These are phyloP conservation scores for Amphiduros pacificus DNA, from an alignment of 2,888 invertebrate genomes.

Conservation along the genomic window DNA sequence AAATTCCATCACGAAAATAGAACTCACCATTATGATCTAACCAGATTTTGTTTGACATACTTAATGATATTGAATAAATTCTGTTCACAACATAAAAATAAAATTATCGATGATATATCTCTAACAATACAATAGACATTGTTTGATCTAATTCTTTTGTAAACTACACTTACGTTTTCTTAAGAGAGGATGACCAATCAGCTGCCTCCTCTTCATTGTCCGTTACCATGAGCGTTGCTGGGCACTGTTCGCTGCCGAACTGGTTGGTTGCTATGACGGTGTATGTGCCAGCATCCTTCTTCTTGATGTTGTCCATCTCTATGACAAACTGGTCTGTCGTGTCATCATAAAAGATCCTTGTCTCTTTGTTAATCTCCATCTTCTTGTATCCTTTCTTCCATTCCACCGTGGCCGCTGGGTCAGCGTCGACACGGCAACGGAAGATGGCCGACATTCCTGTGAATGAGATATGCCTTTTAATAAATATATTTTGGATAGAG, in stretches of 20 bases:
- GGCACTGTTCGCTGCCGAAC: constrained; percentile 50
- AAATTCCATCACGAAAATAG: too few species aligned
- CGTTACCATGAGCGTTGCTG: constrained; percentile 58
- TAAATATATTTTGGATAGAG: too few species aligned
- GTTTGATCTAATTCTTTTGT: background rate
- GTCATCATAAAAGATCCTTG: constrained; percentile 49
- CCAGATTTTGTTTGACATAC: too few species aligned
- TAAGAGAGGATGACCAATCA: constrained; percentile 55
- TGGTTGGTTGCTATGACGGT: constrained; percentile 55
- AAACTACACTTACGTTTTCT: constrained; percentile 45
- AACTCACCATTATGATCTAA: too few species aligned
- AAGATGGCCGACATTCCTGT: constrained; percentile 52
- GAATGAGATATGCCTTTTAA: too few species aligned
- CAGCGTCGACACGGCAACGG: constrained; percentile 52
- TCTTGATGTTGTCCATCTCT: constrained; percentile 49
- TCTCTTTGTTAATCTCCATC: constrained; percentile 45
- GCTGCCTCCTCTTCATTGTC: constrained; percentile 54
- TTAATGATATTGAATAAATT: too few species aligned
- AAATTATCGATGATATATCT: too few species aligned
- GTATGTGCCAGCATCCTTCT: constrained; percentile 58
- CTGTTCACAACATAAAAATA: too few species aligned
- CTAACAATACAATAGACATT: too few species aligned
- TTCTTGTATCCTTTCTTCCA: constrained; percentile 59
- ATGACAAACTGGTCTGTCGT: constrained; percentile 47
- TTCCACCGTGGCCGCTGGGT: constrained; percentile 52